Base-by-base conservation (phyloP, 2,797 vertebrate genomes). In the Danio choprae region DNA sequence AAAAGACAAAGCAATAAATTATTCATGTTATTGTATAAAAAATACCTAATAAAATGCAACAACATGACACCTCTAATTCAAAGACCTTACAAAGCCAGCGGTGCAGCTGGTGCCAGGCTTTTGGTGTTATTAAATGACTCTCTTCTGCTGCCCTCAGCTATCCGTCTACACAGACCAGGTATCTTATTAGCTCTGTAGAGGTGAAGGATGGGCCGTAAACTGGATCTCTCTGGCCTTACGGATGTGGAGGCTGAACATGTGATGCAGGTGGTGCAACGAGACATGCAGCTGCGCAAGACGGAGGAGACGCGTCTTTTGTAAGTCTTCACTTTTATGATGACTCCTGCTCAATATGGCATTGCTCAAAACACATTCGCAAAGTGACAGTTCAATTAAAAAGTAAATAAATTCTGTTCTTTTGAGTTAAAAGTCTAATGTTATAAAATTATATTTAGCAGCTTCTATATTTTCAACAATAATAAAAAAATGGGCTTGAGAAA, bases 251-350 rank as follows among this genome's bases (percentile, higher is more conserved):
- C 95, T 1, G 92, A 93, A 85, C 98, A 99, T 0, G 91, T 99
- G 16, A 95, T 96, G 90, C 94, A 96, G 59, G 98, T 99, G 38
- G 93, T 99, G 50, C 96, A 96, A 68, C 93, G 98, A 75, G 98
- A 99, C 92, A 95, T 98, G n/a, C 94, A 89, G 76, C 91, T 99
- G 7, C 91, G 98, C 38, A 96, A 95, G 84, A 95, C 92, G 44
- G 97, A 99, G 86, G 96, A 98, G 82, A 93, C 95, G 4, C 91
- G 97, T 40, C 93, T 99, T 74, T 94, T 93, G 98, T 99, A 69
- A 93, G 94, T 38, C 50, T 55, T 44, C 5, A 12, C 5, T 15
- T 63, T 74, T 18, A 63, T 18, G 29, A 67, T 4, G 15, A 6
- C 4, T 38, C 11, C 43, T 48, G 20, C 12, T n/a, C n/a, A n/a